Conservation (phyloP, 2,888 invertebrate genomes). For the Diaperis boleti region DNA sequence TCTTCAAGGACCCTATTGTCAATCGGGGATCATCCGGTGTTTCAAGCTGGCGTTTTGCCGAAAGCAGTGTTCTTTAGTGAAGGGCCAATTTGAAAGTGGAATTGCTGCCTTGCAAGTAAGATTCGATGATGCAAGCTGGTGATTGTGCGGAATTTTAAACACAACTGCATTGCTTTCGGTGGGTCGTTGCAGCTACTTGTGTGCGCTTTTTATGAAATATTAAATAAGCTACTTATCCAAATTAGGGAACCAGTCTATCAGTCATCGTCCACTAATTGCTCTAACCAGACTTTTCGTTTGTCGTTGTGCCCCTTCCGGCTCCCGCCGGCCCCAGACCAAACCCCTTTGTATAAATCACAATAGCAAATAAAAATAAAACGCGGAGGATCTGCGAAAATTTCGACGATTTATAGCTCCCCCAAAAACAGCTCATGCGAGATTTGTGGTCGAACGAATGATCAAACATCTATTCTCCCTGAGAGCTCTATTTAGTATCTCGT, state of each 20-base stretch:
- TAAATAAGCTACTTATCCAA: too few species aligned
- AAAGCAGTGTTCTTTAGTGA: background rate
- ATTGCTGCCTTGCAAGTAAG: conserved; percentile 11
- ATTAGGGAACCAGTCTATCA: too few species aligned
- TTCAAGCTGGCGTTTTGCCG: conserved; percentile 7
- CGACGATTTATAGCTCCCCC: conserved; percentile 33
- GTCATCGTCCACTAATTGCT: conserved; percentile 19
- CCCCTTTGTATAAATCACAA: conserved; percentile 36
- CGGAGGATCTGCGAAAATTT: conserved; percentile 32
- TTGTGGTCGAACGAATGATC: conserved; percentile 35
- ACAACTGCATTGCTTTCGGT: conserved; percentile 10
- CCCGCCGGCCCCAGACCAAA: conserved; percentile 3
- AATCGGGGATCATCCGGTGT: conserved; percentile 16
- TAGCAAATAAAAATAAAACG: conserved; percentile 36
- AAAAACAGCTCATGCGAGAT: conserved; percentile 33
- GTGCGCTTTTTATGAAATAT: too few species aligned
- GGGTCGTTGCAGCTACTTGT: conserved; percentile 9
- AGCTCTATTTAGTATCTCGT: conserved; percentile 33
- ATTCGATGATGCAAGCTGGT: background rate
- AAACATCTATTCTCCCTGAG: conserved; percentile 32
- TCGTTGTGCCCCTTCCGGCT: conserved; percentile 15
- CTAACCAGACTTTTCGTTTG: conserved; percentile 28
- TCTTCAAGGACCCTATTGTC: conserved; percentile 10
- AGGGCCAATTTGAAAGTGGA: conserved; percentile 7
- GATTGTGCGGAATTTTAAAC: background rate